A percentile compares a stretch with the other conserved stretches of the same genome.
Conservation (phyloP, 2,888 invertebrate species). For the Tipula helvola region DNA sequence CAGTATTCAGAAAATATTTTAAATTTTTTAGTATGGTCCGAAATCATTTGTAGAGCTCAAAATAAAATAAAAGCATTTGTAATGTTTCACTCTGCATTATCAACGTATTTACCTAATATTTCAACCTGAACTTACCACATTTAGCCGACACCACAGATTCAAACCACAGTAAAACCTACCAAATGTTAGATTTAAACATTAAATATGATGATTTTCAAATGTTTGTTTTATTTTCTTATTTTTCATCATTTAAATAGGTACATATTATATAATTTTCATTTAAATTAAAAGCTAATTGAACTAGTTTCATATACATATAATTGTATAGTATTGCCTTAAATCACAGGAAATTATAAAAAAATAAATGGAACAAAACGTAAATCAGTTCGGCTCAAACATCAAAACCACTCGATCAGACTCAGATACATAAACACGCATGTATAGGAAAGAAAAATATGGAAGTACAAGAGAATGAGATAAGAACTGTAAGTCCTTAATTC, state of each 20-base stretch:
- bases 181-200: neutral
- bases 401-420: neutral
- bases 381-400: neutral
- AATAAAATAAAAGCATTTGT: too few relatives aligned
- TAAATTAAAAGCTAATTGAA: neutral
- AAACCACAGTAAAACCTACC: neutral
- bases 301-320: neutral
- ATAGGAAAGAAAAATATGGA: neutral
- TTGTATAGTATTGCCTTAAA: neutral
- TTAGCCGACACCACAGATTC: neutral
- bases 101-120: neutral
- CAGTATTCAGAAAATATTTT: too few relatives aligned
- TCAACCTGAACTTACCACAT: neutral
- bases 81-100: neutral
- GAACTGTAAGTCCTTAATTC: neutral
- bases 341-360: neutral
- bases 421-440: neutral
- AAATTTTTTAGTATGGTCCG: too few relatives aligned
- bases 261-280: neutral
- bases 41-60: too few relatives aligned
- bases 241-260: neutral
- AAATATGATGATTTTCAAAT: neutral
- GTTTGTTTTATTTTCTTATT: neutral
- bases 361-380: neutral
- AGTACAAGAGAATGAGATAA: neutral